Percentiles rank a stretch among this genome's conserved stretches.
phyloP scores from a whole-genome alignment of 2,888 invertebrate genomes.

The Dilophus febrilis region DNA sequence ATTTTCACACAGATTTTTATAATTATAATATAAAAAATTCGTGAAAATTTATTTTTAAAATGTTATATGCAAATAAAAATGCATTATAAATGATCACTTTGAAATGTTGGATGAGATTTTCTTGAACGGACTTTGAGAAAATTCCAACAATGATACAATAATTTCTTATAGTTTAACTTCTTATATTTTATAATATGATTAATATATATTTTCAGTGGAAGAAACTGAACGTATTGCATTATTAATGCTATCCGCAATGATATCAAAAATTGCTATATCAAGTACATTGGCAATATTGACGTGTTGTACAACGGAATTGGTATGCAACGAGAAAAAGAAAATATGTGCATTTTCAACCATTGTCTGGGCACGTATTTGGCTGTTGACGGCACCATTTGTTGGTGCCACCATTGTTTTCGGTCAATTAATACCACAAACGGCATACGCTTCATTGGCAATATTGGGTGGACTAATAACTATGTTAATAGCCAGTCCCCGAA shows the following conservation, averaged over 20 bases:
- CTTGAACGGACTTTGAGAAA: background rate
- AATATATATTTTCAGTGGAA: conserved; percentile 15
- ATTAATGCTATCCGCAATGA: conserved; percentile 29
- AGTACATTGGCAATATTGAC: conserved; percentile 28
- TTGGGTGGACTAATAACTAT: conserved; percentile 24
- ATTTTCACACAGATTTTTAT: no score
- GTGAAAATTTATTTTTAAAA: no score
- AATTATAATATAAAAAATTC: no score
- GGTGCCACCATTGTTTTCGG: conserved; percentile 28
- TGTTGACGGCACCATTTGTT: conserved; percentile 28
- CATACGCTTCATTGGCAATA: conserved; percentile 25
- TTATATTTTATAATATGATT: conserved; percentile 2
- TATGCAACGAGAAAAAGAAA: conserved; percentile 25
- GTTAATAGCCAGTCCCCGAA: conserved; percentile 27
- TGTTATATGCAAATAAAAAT: no score
- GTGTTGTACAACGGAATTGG: conserved; percentile 29
- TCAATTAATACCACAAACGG: conserved; percentile 26
- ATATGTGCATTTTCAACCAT: conserved; percentile 28
- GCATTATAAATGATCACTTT: no score
- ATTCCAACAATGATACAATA: background rate
- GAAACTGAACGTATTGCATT: conserved; percentile 22
- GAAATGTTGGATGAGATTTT: background rate
- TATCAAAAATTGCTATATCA: conserved; percentile 30
- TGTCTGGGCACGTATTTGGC: conserved; percentile 30
- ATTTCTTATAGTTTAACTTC: no score